Evolutionary conservation across 2,797 vertebrate species (phyloP), one percentile per base, ranked within the genome.

Genomic region (Neopelma chrysocephalum): DNA sequence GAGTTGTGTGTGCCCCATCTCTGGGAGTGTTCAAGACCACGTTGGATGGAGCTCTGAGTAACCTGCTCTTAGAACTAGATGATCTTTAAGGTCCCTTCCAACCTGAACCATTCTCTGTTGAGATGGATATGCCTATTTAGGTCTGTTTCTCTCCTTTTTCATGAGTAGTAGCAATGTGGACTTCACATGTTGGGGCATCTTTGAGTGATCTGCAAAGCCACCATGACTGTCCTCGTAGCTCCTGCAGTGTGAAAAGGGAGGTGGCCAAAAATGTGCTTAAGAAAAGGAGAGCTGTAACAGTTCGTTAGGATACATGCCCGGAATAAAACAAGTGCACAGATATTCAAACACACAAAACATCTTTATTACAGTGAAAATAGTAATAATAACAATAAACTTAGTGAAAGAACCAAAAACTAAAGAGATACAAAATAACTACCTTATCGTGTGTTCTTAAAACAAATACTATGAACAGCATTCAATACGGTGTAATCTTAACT

Each of bases 241-340:
- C 11, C 31, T 42, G 32, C 1, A 0, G 10, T 19, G 14, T 45
- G 9, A 51, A 45, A 65, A 70, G 60, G 40, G 3, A 2, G 7
- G n/a, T 36, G 26, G 32, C 17, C 47, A 53, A 14, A 81, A 66
- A 20, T 17, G 5, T 54, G 5, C 45, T 58, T 32, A 43, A 36
- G 26, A 19, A 58, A 88, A 66, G 10, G 26, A 68, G 51, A n/a
- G n/a, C n/a, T n/a, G n/a, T n/a, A n/a, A n/a, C n/a, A n/a, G n/a
- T n/a, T n/a, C n/a, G n/a, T n/a, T n/a, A n/a, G n/a, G n/a, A n/a
- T n/a, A n/a, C n/a, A n/a, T n/a, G n/a, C n/a, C n/a, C n/a, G n/a
- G n/a, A n/a, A n/a, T n/a, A n/a, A n/a, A n/a, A n/a, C n/a, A n/a
- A n/a, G n/a, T n/a, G n/a, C n/a, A n/a, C n/a, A n/a, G n/a, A n/a